Evolutionary conservation across 2,797 vertebrate species (phyloP).

Genomic region (Chromobotia macracanthus): DNA sequence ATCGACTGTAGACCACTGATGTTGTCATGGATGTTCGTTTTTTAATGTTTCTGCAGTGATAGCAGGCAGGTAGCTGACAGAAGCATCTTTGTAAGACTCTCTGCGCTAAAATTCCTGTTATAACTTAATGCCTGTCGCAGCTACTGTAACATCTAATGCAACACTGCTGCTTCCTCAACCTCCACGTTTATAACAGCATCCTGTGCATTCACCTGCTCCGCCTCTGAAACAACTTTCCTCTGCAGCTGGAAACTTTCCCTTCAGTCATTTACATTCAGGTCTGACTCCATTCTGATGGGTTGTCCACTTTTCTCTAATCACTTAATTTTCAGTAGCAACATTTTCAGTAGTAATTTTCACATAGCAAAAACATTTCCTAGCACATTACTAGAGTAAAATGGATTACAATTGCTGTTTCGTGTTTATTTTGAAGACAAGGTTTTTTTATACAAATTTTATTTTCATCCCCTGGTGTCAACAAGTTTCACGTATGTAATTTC

Average conservation of each 20-base stretch:
- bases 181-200: not conserved
- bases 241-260: not conserved
- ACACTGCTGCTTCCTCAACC: not conserved
- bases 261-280: not conserved
- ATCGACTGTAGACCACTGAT: not conserved
- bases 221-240: not conserved
- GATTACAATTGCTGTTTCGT: not conserved
- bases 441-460: not conserved
- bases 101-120: conserved; percentile 7
- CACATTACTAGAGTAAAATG: not conserved
- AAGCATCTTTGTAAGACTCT: conserved; percentile 56
- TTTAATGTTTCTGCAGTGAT: not conserved
- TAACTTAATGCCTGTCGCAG: conserved; percentile 22
- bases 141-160: conserved; percentile 11
- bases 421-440: not conserved
- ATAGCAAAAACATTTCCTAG: too few relatives aligned
- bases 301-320: too few relatives aligned
- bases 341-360: too few relatives aligned
- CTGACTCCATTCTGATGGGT: too few relatives aligned
- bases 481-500: not conserved
- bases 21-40: conserved; percentile 2
- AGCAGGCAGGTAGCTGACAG: conserved; percentile 25
- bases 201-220: not conserved
- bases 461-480: not conserved
- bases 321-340: too few relatives aligned